A percentile compares a stretch with the other conserved stretches of the same genome.
These are phyloP conservation scores for Osmoderma eremita DNA, from an alignment of 2,888 invertebrate species.

Conservation along the genomic window DNA sequence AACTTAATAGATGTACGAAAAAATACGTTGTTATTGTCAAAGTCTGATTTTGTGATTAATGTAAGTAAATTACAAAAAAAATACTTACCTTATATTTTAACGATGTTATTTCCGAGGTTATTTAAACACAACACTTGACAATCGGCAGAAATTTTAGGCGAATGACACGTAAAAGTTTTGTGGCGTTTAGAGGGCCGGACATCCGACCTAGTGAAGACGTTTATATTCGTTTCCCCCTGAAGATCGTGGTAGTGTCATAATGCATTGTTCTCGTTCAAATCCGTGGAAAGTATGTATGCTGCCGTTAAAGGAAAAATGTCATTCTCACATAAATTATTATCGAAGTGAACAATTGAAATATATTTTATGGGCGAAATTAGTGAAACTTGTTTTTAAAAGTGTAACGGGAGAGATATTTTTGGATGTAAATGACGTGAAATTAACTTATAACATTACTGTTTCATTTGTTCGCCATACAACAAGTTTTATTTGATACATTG, in stretches of 20 bases:
- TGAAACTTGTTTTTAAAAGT: neutral
- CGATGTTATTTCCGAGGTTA: neutral
- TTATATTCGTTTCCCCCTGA: conserved; percentile 32
- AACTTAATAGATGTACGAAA: no score
- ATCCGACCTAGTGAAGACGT: conserved; percentile 47
- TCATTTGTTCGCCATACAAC: no score
- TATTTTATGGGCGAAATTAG: neutral
- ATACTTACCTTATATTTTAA: no score
- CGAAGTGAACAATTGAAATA: conserved; percentile 6
- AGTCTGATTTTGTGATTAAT: no score
- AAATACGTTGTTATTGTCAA: no score
- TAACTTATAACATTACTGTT: no score
- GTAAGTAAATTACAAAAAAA: no score
- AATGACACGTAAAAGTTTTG: neutral
- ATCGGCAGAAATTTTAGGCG: neutral
- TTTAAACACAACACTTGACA: conserved; percentile 1
- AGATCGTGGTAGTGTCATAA: conserved; percentile 43
- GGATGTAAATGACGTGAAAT: no score
- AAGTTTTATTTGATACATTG: no score
- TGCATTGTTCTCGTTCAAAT: conserved; percentile 43
- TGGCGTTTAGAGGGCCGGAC: conserved; percentile 40
- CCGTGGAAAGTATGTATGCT: conserved; percentile 23
- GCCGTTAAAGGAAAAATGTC: conserved; percentile 3
- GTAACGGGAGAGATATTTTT: neutral
- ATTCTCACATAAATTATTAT: conserved; percentile 8